These are phyloP conservation scores for Meleagris gallopavo DNA, from an alignment of 2,113 vertebrate genomes.

Conservation along the genomic window DNA sequence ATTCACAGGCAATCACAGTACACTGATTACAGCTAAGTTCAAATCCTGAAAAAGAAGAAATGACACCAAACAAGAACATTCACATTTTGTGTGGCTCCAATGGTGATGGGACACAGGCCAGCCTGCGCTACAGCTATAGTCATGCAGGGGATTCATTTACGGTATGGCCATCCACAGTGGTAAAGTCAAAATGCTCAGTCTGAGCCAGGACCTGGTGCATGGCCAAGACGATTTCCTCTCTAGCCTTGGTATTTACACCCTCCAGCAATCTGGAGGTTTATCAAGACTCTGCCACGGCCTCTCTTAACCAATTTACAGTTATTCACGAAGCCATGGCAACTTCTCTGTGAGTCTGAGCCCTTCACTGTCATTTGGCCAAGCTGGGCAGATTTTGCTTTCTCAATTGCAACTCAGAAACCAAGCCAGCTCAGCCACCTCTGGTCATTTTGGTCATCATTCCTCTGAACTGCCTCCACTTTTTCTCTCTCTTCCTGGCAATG, in stretches of 20 bases:
- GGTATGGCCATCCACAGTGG: not conserved
- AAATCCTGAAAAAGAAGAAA: not conserved
- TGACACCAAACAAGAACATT: not conserved
- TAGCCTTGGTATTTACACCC: not conserved
- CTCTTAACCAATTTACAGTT: not conserved
- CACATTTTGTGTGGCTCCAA: not conserved
- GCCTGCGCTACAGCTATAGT: not conserved
- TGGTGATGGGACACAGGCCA: not conserved
- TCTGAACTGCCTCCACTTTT: constrained; percentile 6
- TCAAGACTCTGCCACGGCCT: constrained; percentile 1
- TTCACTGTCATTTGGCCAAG: constrained; percentile 17
- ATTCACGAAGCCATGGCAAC: not conserved
- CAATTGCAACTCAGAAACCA: constrained; percentile 17
- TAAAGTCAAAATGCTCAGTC: not conserved
- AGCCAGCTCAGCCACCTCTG: not conserved
- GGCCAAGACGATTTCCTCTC: constrained; percentile 38
- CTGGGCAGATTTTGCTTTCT: not conserved
- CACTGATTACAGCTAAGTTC: constrained; percentile 3
- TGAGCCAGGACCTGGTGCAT: not conserved
- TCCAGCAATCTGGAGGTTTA: constrained; percentile 37
- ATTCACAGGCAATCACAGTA: not conserved
- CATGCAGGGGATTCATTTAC: not conserved
- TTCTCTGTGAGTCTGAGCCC: not conserved
- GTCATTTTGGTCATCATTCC: constrained; percentile 35
- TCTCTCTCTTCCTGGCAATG: constrained; percentile 23